Evolutionary conservation across 2,888 invertebrate genomes (phyloP).

Genomic region (Melieria crassipennis): DNA sequence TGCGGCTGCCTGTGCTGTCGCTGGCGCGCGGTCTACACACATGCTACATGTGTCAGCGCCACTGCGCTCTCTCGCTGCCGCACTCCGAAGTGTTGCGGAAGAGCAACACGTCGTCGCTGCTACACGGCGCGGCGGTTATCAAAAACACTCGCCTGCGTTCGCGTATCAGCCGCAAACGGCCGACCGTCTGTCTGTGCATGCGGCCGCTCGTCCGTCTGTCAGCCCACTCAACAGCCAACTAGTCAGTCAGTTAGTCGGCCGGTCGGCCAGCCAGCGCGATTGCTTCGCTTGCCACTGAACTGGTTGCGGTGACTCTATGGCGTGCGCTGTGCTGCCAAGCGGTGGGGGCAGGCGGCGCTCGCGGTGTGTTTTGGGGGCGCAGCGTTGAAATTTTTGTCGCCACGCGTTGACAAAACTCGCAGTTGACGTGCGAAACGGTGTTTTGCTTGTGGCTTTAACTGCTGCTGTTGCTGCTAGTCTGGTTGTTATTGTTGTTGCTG

Average conservation of each 20-base stretch:
- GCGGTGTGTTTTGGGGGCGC: neutral
- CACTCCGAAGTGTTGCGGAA: no score
- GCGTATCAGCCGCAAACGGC: slow-evolving; percentile 11
- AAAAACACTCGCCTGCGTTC: slow-evolving; percentile 21
- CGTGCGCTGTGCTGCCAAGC: neutral
- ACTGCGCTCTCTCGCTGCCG: no score
- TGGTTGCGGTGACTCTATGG: slow-evolving; percentile 22
- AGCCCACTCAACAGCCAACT: neutral
- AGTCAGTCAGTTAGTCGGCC: slow-evolving; percentile 5
- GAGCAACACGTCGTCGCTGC: no score
- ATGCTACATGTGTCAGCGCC: no score
- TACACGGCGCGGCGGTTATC: slow-evolving; percentile 20
- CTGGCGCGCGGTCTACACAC: neutral
- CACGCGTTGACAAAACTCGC: slow-evolving; percentile 24
- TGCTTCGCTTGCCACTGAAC: slow-evolving; percentile 29
- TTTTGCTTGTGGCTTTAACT: slow-evolving; percentile 14
- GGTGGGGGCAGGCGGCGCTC: slow-evolving; percentile 5
- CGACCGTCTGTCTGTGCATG: slow-evolving; percentile 19
- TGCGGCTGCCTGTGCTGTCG: neutral
- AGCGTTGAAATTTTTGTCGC: slow-evolving; percentile 12
- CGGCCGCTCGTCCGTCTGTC: slow-evolving; percentile 30
- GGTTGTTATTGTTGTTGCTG: neutral
- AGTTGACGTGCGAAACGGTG: slow-evolving; percentile 19
- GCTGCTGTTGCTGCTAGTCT: slow-evolving; percentile 13
- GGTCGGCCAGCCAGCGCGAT: slow-evolving; percentile 4